phyloP scores from a whole-genome alignment of 2,113 vertebrate genomes.

The Mionectes macconnelli region DNA sequence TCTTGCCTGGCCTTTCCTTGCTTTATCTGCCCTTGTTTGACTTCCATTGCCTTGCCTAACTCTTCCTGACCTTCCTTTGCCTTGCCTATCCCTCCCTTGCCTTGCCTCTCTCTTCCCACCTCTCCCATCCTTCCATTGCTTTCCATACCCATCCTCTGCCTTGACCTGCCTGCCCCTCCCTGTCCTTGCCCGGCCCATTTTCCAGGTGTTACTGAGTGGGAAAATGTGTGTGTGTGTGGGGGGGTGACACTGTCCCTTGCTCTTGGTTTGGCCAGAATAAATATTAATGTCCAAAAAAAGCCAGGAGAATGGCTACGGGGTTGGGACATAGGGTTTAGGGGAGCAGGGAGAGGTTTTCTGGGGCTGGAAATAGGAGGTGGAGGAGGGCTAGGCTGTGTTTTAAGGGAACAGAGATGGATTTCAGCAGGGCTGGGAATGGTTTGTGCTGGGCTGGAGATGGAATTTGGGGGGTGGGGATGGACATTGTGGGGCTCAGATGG shows the following conservation, averaged over 20 bases:
- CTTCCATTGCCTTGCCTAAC: not conserved
- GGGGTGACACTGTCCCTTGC: accelerated
- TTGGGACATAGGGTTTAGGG: too few relatives aligned
- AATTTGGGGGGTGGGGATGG: not conserved
- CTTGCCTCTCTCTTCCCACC: too few relatives aligned
- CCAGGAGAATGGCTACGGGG: too few relatives aligned
- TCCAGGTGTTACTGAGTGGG: not conserved
- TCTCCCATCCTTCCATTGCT: too few relatives aligned
- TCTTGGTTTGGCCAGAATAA: not conserved
- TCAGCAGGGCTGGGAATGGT: not conserved
- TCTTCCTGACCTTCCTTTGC: too few relatives aligned
- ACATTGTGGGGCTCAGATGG: not conserved
- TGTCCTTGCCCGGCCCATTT: not conserved
- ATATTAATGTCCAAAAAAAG: not conserved
- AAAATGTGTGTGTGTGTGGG: too few relatives aligned
- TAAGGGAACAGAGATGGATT: not conserved
- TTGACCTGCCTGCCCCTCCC: too few relatives aligned
- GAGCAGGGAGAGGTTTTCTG: not conserved
- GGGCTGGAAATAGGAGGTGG: not conserved
- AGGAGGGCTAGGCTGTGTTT: not conserved
- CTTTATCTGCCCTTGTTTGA: not conserved
- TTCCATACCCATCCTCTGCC: too few relatives aligned
- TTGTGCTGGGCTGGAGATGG: not conserved
- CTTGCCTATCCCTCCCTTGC: too few relatives aligned
- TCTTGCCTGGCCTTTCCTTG: not conserved